Base-by-base conservation (phyloP, 1,140 invertebrate genomes). In the Procambarus virginalis region DNA sequence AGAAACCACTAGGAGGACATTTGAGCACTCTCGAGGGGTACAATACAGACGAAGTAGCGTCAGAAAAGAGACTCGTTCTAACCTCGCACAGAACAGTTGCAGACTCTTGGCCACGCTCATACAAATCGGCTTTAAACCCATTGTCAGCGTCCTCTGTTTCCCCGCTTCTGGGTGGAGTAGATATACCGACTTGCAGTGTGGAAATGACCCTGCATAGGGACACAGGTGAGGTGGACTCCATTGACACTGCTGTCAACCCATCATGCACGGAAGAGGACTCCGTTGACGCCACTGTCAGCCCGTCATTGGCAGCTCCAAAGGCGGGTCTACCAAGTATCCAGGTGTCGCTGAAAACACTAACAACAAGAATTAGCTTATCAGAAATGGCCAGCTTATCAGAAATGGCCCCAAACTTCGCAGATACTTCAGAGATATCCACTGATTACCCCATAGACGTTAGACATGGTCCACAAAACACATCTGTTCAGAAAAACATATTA, bases 321-420 rank as follows among this genome's bases (percentile, higher is more conserved):
- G 77, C 80, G 45, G 2, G 73, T 6, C 20, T 79, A 3, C 49
- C 9, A 12, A 48, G n/a, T 46, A 6, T 49, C 2, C n/a, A 20
- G 8, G 20, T 49, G 14, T 75, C 64, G 10, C 4, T n/a, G 10
- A 5, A 14, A 12, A 20, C 48, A 49, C 34, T 17, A 12, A 34
- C 75, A 14, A 51, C 14, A 5, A 70, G 5, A n/a, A 83, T 14
- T 6, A 83, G 2, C 64, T 45, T 60, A 12, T 3, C 60, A 58
- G 58, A 84, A 45, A 10, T 22, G 70, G 75, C 68, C 9, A 83
- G 2, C 64, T 45, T 60, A 12, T 3, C 60, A 58, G 58, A 84
- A 45, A 10, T 22, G 70, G 75, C 68, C 9, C 82, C 82, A n/a
- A 68, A 84, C n/a, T 84, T 8, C 70, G 77, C 80, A 73, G 76